Evolutionary conservation across 2,888 invertebrate species (phyloP).

Genomic region (Scrobipalpa atriplicella): DNA sequence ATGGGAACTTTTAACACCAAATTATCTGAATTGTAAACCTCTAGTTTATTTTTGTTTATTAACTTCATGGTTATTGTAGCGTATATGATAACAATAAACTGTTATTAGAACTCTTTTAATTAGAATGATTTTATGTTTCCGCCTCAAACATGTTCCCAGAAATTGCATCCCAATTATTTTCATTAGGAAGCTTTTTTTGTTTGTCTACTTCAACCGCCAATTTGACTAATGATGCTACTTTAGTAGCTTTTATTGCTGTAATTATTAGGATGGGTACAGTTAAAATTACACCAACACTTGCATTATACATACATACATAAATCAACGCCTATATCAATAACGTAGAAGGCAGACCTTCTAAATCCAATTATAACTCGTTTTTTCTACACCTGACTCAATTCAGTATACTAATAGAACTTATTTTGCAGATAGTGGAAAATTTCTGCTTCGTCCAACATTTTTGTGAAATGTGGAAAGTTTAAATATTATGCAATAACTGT

Average conservation of each 20-base stretch:
- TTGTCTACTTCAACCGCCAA: conserved; percentile 37
- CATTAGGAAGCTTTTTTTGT: conserved; percentile 40
- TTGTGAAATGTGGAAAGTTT: conserved; percentile 37
- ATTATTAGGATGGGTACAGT: conserved; percentile 37
- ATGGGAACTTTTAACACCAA: background rate
- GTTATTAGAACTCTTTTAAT: conserved; percentile 64
- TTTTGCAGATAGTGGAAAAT: background rate
- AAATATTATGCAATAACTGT: conserved; percentile 42
- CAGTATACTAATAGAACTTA: background rate
- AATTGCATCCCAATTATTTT: conserved; percentile 44
- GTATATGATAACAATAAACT: conserved; percentile 60
- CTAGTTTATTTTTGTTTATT: conserved; percentile 38
- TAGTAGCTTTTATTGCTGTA: conserved; percentile 38
- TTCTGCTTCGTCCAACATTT: conserved; percentile 31
- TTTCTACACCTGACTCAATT: too few relatives aligned
- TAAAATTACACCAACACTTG: conserved; percentile 24
- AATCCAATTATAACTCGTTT: too few relatives aligned
- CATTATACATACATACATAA: background rate
- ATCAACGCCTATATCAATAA: too few relatives aligned
- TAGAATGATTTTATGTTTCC: conserved; percentile 68
- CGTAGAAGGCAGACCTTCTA: too few relatives aligned
- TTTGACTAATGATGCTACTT: conserved; percentile 42
- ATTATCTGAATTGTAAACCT: conserved; percentile 27
- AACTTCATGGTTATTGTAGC: conserved; percentile 51
- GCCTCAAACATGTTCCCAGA: conserved; percentile 47